phyloP scores from a whole-genome alignment of 2,888 invertebrate genomes.

The Caenorhabditis imperialis region DNA sequence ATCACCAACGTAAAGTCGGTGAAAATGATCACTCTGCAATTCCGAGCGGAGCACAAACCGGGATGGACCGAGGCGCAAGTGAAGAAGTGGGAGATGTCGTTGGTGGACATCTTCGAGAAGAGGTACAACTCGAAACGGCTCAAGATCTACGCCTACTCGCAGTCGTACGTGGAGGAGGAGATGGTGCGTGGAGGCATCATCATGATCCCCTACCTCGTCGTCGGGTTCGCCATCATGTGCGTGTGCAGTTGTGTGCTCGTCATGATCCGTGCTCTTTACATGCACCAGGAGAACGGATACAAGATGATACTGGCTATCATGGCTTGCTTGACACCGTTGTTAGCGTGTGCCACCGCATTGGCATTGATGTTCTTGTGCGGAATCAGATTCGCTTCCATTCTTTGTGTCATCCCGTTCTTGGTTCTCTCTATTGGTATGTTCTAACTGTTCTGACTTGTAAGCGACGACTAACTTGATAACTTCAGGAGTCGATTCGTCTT shows the following conservation, averaged over 20 bases:
- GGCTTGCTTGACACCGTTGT: slow-evolving; percentile 73
- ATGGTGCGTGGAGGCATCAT: slow-evolving; percentile 71
- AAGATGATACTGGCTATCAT: slow-evolving; percentile 74
- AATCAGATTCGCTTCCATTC: slow-evolving; percentile 73
- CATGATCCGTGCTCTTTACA: slow-evolving; percentile 70
- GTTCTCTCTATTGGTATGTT: slow-evolving; percentile 70
- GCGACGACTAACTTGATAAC: not conserved
- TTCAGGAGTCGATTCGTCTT: slow-evolving; percentile 73
- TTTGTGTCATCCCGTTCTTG: slow-evolving; percentile 75
- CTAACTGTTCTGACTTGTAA: not conserved
- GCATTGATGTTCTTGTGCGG: slow-evolving; percentile 74
- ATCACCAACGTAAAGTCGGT: slow-evolving; percentile 71
- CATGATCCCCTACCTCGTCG: slow-evolving; percentile 64
- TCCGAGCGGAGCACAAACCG: slow-evolving; percentile 69
- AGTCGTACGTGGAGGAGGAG: slow-evolving; percentile 74
- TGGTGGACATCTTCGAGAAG: slow-evolving; percentile 71
- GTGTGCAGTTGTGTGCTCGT: slow-evolving; percentile 70
- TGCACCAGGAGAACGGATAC: slow-evolving; percentile 74
- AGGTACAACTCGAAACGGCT: slow-evolving; percentile 66
- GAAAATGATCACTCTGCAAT: slow-evolving; percentile 70
- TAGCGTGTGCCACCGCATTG: slow-evolving; percentile 73
- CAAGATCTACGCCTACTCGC: slow-evolving; percentile 68
- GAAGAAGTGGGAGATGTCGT: slow-evolving; percentile 71
- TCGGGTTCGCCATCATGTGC: slow-evolving; percentile 75
- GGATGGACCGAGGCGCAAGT: slow-evolving; percentile 71